Percentiles rank a stretch among this genome's conserved stretches.
These are phyloP conservation scores for Isurus oxyrinchus DNA, from an alignment of 2,113 vertebrate species.

Conservation along the genomic window DNA sequence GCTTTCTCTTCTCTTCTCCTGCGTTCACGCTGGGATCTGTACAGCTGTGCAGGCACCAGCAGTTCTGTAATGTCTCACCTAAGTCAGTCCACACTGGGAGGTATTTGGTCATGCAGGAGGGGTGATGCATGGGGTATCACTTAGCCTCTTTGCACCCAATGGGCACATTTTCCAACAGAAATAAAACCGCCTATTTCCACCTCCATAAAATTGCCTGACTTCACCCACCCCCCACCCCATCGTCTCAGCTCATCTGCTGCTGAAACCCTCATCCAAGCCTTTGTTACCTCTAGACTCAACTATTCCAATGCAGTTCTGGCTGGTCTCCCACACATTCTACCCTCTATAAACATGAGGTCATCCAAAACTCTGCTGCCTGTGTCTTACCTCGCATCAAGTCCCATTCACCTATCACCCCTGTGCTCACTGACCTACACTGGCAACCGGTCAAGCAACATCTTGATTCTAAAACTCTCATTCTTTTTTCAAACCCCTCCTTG, in stretches of 20 bases:
- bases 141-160: background rate
- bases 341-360: background rate
- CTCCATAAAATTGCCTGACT: background rate
- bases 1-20: background rate
- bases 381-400: background rate
- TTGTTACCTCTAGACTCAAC: background rate
- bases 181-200: background rate
- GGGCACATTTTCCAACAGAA: background rate
- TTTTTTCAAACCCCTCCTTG: too few relatives aligned
- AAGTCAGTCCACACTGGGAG: background rate
- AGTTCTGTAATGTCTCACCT: background rate
- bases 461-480: background rate
- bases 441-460: background rate
- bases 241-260: background rate
- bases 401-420: background rate
- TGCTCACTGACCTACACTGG: background rate
- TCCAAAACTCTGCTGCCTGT: background rate
- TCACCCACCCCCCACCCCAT: too few relatives aligned
- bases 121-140: too few relatives aligned
- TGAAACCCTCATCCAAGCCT: background rate
- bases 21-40: background rate
- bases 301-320: background rate
- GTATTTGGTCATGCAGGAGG: background rate
- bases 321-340: background rate
- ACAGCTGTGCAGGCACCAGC: background rate